These are phyloP conservation scores for Rhamnusium bicolor DNA, from an alignment of 2,888 invertebrate genomes.

Conservation along the genomic window DNA sequence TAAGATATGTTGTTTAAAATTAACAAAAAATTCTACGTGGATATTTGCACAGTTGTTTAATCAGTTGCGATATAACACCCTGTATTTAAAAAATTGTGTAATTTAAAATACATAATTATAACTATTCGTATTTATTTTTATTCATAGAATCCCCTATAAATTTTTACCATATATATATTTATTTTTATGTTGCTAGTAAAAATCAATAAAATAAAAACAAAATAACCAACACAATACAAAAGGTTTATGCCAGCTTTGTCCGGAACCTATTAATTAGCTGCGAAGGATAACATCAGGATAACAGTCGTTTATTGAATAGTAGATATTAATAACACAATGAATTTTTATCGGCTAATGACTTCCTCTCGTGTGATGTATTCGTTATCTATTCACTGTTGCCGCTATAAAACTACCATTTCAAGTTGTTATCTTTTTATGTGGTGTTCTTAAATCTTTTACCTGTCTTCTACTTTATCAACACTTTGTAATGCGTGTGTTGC, in stretches of 20 bases:
- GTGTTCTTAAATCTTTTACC: background rate
- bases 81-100: too few relatives aligned
- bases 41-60: too few relatives aligned
- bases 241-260: background rate
- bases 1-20: too few relatives aligned
- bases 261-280: background rate
- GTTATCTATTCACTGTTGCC: slow-evolving; percentile 6
- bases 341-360: slow-evolving; percentile 39
- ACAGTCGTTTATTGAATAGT: slow-evolving; percentile 9
- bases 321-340: background rate
- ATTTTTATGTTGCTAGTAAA: too few relatives aligned
- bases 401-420: slow-evolving; percentile 3
- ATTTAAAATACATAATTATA: too few relatives aligned
- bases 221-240: background rate
- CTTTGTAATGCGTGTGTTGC: background rate
- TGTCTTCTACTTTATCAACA: background rate
- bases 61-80: too few relatives aligned
- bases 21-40: too few relatives aligned
- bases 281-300: slow-evolving; percentile 8
- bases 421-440: slow-evolving; percentile 7
- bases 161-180: too few relatives aligned
- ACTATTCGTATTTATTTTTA: too few relatives aligned
- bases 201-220: background rate
- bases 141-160: too few relatives aligned
- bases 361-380: slow-evolving; percentile 34